Conservation (phyloP, 2,888 invertebrate species). For the Pterobdella sp. region DNA sequence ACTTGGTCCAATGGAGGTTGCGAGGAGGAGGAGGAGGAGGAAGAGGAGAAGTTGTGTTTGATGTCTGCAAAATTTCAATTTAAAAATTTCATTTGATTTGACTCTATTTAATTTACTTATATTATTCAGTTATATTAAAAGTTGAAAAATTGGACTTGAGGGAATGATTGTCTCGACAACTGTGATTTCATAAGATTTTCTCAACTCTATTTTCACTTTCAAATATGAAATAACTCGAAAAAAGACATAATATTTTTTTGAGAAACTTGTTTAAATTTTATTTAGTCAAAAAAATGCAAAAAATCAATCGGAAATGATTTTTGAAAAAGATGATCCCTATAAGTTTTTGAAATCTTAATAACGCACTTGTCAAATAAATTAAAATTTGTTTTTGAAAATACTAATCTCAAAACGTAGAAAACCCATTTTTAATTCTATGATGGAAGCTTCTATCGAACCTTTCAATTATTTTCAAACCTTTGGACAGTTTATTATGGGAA, state of each 20-base stretch:
- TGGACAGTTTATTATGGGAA: too few species aligned
- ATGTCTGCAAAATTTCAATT: background rate
- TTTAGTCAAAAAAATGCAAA: background rate
- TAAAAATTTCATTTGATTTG: background rate
- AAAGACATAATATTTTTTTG: background rate
- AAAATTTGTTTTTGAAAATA: background rate
- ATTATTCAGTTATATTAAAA: background rate
- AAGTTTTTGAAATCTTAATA: too few species aligned
- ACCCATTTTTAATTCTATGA: too few species aligned
- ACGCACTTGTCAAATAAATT: too few species aligned
- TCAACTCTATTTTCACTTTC: background rate
- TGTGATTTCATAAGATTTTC: background rate
- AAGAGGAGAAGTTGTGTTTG: background rate
- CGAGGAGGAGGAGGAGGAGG: slow-evolving; percentile 9
- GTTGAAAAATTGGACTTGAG: too few species aligned
- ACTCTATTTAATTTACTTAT: background rate
- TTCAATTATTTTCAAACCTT: too few species aligned
- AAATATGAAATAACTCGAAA: background rate
- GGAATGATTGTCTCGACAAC: too few species aligned
- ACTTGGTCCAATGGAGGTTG: background rate
- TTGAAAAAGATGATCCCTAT: too few species aligned
- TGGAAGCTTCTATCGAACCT: too few species aligned
- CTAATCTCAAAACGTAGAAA: too few species aligned
- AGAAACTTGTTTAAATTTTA: background rate
- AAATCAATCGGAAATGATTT: too few species aligned